Base-by-base conservation (phyloP, 2,888 invertebrate genomes). In the Lacanobia oleracea region DNA sequence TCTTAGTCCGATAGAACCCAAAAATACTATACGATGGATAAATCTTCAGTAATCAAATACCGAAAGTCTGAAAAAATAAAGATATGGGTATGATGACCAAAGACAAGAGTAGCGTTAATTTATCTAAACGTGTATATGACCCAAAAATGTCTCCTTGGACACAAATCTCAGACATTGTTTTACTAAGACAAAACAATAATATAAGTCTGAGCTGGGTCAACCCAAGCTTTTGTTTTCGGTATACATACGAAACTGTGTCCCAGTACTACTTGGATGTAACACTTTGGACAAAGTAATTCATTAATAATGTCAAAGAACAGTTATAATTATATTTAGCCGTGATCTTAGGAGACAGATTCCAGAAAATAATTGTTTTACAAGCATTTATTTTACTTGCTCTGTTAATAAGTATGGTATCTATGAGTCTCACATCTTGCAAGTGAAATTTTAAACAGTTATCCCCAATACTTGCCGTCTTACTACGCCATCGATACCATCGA, bases 101-200 rank as follows among this genome's bases (percentile, higher is more conserved):
- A 33, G 7, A 54, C 18, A 45, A 69, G 45, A 33, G 5, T 0
- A 33, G 14, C 10, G 9, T 18, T 43, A 33, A 33, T 54, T 21
- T 54, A 8, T 33, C 5, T 33, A 21, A n/a, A 37, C n/a, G n/a
- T 23, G 48, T 14, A 6, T 23, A 14, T 23, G n/a, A 37, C 45
- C 37, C 56, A 27, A 16, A 56, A 27, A 40, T 56, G 27, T 48
- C 4, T 12, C 5, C 2, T 21, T 50, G n/a, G 21, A 23, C 21
- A 45, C 16, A 71, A 40, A 70, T 71, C 71, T 71, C 16, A 21
- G 45, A 23, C 16, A 70, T 48, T 56, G 40, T 21, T 16, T 37
- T 56, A 37, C 70, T 23, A 16, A 27, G 6, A 57, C 14, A 40
- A 71, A 40, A 72, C 48, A 40, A 50, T 37, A 54, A 71, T 56